phyloP scores from a whole-genome alignment of 2,113 vertebrate species.

The Hoplias malabaricus region DNA sequence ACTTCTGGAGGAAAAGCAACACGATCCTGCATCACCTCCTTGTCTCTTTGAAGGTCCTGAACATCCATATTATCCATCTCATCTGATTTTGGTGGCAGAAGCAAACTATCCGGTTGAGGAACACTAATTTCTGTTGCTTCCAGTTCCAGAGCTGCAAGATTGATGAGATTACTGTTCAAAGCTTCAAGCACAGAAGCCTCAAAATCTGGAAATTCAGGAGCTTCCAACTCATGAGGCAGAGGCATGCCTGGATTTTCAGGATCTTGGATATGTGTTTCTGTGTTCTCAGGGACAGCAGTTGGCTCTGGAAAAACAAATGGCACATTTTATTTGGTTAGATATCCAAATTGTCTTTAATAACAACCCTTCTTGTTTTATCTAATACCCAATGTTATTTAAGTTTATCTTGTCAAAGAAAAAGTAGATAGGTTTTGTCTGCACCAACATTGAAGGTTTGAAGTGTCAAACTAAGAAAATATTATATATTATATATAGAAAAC shows the following conservation, averaged over 20 bases:
- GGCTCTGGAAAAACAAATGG: conserved; percentile 35
- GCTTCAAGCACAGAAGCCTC: conserved; percentile 56
- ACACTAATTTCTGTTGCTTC: conserved; percentile 50
- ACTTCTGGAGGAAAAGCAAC: not conserved
- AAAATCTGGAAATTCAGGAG: conserved; percentile 68
- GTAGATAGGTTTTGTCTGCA: too few species aligned
- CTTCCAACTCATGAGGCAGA: conserved; percentile 45
- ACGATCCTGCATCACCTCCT: not conserved
- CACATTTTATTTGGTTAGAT: too few species aligned
- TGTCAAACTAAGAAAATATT: too few species aligned
- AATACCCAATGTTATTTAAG: too few species aligned
- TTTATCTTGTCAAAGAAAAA: too few species aligned
- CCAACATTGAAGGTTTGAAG: too few species aligned
- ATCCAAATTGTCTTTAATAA: too few species aligned
- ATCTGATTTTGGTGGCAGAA: not conserved
- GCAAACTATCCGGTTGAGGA: not conserved
- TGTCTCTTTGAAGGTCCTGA: not conserved
- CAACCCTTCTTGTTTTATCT: too few species aligned
- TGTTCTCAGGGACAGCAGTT: not conserved
- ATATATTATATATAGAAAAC: too few species aligned
- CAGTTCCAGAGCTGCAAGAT: conserved; percentile 57
- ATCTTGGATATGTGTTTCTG: not conserved
- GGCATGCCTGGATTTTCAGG: conserved; percentile 22
- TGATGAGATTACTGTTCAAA: conserved; percentile 45
- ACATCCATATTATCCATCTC: not conserved